phyloP scores from a whole-genome alignment of 2,113 vertebrate genomes.

The Probosciger aterrimus region DNA sequence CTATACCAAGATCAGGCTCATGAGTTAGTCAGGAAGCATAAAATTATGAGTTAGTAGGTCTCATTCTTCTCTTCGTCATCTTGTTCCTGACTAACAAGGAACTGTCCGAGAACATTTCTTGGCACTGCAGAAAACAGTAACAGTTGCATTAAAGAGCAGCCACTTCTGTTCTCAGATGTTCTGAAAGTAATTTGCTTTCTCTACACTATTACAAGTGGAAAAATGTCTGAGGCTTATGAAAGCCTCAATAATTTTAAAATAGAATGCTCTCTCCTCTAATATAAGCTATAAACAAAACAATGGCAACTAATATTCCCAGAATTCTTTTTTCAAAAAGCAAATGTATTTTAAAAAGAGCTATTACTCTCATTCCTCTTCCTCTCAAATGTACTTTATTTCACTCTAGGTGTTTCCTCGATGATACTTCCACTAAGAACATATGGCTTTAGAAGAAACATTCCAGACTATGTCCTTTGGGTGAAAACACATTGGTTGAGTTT shows the following conservation, averaged over 20 bases:
- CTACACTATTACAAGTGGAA: background rate
- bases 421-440: background rate
- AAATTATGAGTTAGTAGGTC: background rate
- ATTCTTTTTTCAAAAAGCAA: background rate
- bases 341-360: background rate
- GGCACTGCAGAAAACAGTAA: background rate
- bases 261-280: background rate
- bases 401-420: background rate
- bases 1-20: background rate
- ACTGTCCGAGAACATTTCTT: background rate
- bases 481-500: background rate
- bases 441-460: background rate
- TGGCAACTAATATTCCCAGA: background rate
- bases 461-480: background rate
- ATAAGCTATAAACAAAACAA: background rate
- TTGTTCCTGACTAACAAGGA: background rate
- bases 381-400: background rate
- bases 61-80: background rate
- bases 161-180: background rate
- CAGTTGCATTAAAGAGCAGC: background rate
- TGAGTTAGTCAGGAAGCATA: background rate
- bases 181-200: background rate
- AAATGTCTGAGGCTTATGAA: background rate
- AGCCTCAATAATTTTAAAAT: background rate
- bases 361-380: background rate